These are phyloP conservation scores for Periplaneta americana DNA, from an alignment of 1,140 invertebrate species.

Conservation along the genomic window DNA sequence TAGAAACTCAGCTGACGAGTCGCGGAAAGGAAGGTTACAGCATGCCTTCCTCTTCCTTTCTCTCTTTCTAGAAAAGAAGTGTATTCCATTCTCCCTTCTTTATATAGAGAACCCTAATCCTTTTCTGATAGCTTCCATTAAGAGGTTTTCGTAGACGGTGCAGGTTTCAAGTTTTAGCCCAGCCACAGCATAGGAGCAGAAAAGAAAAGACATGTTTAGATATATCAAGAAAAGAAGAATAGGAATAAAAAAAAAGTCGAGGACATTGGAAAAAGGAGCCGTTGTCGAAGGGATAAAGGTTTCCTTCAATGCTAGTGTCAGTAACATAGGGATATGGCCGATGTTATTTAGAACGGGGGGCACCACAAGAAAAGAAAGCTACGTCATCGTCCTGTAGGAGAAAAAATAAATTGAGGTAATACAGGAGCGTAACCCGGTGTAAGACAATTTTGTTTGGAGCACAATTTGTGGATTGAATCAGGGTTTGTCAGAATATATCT, in stretches of 20 bases:
- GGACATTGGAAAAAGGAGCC: no score
- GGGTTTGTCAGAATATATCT: no score
- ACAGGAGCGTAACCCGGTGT: no score
- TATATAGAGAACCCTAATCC: not conserved
- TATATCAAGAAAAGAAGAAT: not conserved
- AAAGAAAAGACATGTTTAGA: not conserved
- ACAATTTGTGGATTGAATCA: no score
- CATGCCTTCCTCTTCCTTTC: no score
- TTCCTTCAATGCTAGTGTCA: not conserved
- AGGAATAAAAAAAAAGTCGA: no score
- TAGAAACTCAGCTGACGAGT: not conserved
- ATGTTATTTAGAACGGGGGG: not conserved
- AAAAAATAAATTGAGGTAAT: no score
- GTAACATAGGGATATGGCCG: not conserved
- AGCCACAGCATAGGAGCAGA: not conserved
- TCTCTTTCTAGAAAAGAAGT: not conserved
- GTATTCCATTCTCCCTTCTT: not conserved
- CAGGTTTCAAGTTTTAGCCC: not conserved
- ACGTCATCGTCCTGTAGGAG: not conserved
- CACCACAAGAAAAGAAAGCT: not conserved
- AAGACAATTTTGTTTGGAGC: no score
- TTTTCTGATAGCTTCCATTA: not conserved
- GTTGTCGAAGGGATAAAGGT: not conserved
- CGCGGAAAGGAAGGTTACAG: not conserved
- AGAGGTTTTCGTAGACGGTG: not conserved